Evolutionary conservation across 1,140 invertebrate species (phyloP).

Genomic region (Pentalonia nigronervosa): DNA sequence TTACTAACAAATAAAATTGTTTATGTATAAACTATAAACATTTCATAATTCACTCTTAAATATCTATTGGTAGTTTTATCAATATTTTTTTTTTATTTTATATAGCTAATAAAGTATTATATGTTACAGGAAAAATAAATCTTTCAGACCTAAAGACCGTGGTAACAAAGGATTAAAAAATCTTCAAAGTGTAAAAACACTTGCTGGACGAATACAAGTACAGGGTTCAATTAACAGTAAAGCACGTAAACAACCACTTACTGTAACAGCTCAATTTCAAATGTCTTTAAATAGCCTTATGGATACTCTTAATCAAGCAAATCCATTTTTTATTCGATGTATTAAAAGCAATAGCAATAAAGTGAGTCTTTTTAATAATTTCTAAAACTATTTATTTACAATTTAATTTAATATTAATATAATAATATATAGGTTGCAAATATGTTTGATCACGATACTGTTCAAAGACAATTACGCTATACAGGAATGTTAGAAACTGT

Average conservation of each 20-base stretch:
- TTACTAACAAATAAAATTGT: conserved; percentile 9
- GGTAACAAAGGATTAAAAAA: conserved; percentile 85
- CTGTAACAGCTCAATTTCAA: conserved; percentile 93
- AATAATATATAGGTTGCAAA: conserved; percentile 75
- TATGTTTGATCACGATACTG: conserved; percentile 91
- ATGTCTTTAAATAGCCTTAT: conserved; percentile 89
- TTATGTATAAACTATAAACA: neutral
- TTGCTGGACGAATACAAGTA: conserved; percentile 76
- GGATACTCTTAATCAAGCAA: conserved; percentile 92
- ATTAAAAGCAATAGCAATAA: conserved; percentile 96
- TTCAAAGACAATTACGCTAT: conserved; percentile 85
- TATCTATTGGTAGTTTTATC: neutral
- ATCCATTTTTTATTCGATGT: conserved; percentile 96
- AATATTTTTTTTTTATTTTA: neutral
- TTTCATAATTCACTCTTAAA: neutral
- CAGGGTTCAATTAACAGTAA: conserved; percentile 70
- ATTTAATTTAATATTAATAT: neutral
- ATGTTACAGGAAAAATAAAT: conserved; percentile 85
- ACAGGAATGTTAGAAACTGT: conserved; percentile 98
- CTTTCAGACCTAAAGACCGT: conserved; percentile 80
- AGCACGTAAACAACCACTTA: conserved; percentile 84
- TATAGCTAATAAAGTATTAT: conserved; percentile 36
- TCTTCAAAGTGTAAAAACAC: conserved; percentile 86
- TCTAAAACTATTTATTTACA: neutral
- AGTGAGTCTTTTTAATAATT: conserved; percentile 64